Percentiles rank a stretch among this genome's conserved stretches.
Evolutionary conservation across 1,140 invertebrate species (phyloP).

Genomic region (Holotrichia oblita): DNA sequence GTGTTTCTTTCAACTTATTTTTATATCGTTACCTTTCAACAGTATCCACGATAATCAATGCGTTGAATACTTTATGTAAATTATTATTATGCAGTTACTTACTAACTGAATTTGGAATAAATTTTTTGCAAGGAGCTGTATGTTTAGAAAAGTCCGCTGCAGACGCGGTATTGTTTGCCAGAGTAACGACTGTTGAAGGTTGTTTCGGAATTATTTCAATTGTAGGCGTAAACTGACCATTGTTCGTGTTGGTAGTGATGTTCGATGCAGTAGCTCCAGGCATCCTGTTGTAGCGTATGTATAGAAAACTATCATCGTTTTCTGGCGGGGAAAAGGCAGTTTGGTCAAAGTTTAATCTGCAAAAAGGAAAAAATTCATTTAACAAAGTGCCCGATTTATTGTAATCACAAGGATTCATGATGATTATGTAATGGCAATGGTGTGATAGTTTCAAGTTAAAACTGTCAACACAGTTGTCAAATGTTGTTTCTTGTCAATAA

Average conservation of each 20-base stretch:
- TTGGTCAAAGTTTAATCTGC: constrained; percentile 74
- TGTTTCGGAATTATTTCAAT: constrained; percentile 45
- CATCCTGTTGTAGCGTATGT: constrained; percentile 67
- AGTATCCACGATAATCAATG: not conserved
- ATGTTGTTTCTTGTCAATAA: too few relatives aligned
- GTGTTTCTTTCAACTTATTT: not conserved
- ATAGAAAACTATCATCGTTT: constrained; percentile 76
- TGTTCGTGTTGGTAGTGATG: not conserved
- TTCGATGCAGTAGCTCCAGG: constrained; percentile 44
- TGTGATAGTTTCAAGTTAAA: not conserved
- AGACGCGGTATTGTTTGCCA: constrained; percentile 57
- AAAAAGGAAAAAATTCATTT: constrained; percentile 45
- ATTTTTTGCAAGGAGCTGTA: constrained; percentile 73
- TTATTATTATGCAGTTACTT: constrained; percentile 24
- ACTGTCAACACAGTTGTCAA: not conserved
- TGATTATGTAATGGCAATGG: not conserved
- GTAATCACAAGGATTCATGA: not conserved
- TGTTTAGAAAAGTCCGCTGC: constrained; percentile 70
- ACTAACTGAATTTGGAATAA: constrained; percentile 57
- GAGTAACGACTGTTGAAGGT: constrained; percentile 43
- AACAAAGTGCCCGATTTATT: not conserved
- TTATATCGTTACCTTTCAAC: constrained; percentile 10
- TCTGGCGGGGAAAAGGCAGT: constrained; percentile 74
- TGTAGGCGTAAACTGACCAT: constrained; percentile 31
- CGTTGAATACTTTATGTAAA: not conserved